Evolutionary conservation across 2,888 invertebrate species (phyloP).

Genomic region (Hetaerina titia): DNA sequence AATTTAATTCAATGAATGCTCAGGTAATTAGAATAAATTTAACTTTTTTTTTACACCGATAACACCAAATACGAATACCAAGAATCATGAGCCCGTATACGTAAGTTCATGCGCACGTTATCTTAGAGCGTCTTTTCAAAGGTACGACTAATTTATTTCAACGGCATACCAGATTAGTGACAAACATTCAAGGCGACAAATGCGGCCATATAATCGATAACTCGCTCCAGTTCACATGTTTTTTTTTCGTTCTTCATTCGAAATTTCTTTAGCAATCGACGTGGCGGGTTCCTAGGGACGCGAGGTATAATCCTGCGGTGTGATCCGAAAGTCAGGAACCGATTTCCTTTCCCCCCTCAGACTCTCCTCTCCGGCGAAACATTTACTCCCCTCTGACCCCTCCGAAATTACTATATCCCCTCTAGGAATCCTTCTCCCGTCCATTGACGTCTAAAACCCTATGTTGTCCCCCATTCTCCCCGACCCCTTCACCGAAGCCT

Average conservation of each 20-base stretch:
- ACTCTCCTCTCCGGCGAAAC: background rate
- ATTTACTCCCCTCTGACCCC: background rate
- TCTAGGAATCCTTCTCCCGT: no score
- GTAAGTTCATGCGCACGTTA: no score
- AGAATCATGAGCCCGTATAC: no score
- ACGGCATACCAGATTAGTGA: no score
- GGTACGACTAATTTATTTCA: no score
- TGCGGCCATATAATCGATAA: background rate
- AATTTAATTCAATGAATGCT: no score
- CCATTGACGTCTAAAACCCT: background rate
- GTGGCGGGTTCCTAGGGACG: background rate
- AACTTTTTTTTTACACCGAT: no score
- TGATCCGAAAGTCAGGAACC: background rate
- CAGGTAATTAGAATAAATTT: no score
- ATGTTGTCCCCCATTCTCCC: background rate
- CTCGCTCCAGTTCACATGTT: background rate
- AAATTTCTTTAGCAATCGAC: background rate
- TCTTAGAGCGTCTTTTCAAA: no score
- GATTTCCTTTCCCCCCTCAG: background rate
- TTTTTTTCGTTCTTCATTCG: background rate
- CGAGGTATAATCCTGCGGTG: background rate
- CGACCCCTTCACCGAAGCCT: background rate
- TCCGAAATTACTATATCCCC: no score
- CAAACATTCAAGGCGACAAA: background rate
- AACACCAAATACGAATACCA: no score